phyloP scores from a whole-genome alignment of 2,888 invertebrate genomes.

The Drosophila borealis region DNA sequence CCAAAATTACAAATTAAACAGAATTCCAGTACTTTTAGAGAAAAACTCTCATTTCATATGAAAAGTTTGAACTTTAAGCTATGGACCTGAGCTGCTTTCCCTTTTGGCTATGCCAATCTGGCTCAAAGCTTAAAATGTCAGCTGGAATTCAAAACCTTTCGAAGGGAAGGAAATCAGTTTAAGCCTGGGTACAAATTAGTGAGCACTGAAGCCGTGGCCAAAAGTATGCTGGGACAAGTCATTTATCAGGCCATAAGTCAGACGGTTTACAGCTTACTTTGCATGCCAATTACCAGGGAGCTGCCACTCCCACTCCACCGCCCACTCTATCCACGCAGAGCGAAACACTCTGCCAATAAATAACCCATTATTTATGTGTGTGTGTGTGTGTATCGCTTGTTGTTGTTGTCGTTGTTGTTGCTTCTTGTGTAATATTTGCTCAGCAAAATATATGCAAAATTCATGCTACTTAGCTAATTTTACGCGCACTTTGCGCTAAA shows the following conservation, averaged over 20 bases:
- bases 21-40: not conserved
- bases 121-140: conserved; percentile 19
- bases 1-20: not conserved
- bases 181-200: conserved; percentile 37
- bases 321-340: not conserved
- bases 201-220: conserved; percentile 13
- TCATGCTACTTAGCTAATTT: conserved; percentile 71
- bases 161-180: conserved; percentile 22
- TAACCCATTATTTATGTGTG: conserved; percentile 71
- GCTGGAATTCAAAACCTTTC: conserved; percentile 2
- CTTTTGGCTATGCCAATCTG: not conserved
- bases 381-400: conserved; percentile 1
- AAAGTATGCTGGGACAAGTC: conserved; percentile 38
- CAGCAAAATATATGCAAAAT: conserved; percentile 60
- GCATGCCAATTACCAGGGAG: conserved; percentile 60
- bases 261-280: conserved; percentile 53
- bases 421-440: conserved; percentile 39
- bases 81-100: not conserved
- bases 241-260: conserved; percentile 61
- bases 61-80: not conserved
- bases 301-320: not conserved
- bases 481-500: conserved; percentile 76
- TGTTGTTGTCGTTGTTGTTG: not conserved
- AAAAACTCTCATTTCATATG: not conserved
- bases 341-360: conserved; percentile 55